Conservation (phyloP, 2,113 vertebrate genomes). For the Anhinga rufa region DNA sequence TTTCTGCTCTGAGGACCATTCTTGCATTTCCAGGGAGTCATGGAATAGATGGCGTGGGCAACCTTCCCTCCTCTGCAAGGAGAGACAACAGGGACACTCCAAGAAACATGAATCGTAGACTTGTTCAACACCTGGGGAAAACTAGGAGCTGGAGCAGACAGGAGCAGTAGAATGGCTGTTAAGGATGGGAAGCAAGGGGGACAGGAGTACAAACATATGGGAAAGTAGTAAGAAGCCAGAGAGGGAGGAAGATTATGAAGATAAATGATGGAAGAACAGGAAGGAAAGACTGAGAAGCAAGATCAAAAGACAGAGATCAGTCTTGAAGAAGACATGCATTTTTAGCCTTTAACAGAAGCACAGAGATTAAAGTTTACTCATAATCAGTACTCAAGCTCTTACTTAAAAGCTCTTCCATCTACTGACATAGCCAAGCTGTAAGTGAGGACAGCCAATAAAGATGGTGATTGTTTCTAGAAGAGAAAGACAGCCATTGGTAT, state of each 20-base stretch:
- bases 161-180: background rate
- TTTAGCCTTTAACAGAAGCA: background rate
- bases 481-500: background rate
- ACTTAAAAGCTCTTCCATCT: background rate
- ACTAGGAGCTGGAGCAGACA: background rate
- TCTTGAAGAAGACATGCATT: background rate
- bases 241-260: background rate
- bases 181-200: background rate
- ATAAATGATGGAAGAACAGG: background rate
- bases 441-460: background rate
- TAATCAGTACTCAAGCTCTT: background rate
- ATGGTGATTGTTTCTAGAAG: background rate
- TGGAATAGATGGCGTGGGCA: background rate
- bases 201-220: background rate
- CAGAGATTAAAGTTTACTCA: background rate
- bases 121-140: background rate
- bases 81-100: background rate
- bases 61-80: background rate
- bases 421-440: background rate
- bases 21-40: background rate
- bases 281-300: background rate
- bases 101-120: background rate
- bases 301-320: background rate
- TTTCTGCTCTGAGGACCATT: background rate
- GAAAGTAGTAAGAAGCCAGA: background rate